Percentiles rank a stretch among this genome's conserved stretches.
Conservation (phyloP, 1,140 invertebrate species). For the Aleiodes sp. region DNA sequence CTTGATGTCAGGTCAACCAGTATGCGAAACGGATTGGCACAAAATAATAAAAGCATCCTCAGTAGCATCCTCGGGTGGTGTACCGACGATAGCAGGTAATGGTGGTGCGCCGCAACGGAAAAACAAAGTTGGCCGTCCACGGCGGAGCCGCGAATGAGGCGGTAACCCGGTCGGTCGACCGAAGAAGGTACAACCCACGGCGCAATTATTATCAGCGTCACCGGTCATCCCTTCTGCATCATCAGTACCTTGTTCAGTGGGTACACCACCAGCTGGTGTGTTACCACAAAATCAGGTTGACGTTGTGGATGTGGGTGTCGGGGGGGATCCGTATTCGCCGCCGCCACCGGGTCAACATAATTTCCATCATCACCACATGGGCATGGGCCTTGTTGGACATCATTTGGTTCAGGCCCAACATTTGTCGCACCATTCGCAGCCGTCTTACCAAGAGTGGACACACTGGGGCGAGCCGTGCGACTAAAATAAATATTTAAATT, state of each 20-base stretch:
- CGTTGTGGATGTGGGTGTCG: conserved; percentile 57
- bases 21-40: conserved; percentile 93
- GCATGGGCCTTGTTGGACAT: conserved; percentile 32
- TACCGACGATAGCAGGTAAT: conserved; percentile 68
- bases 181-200: conserved; percentile 62
- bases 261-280: conserved; percentile 37
- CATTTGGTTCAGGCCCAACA: conserved; percentile 50
- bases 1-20: conserved; percentile 82
- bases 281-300: conserved; percentile 48
- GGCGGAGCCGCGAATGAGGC: conserved; percentile 74
- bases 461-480: conserved; percentile 61
- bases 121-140: conserved; percentile 78
- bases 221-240: conserved; percentile 33
- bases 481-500: conserved; percentile 24
- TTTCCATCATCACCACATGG: conserved; percentile 49
- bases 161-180: conserved; percentile 69
- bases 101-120: conserved; percentile 76
- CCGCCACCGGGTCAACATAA: conserved; percentile 64
- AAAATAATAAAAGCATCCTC: conserved; percentile 80
- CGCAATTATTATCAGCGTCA: conserved; percentile 37
- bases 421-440: conserved; percentile 49
- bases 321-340: conserved; percentile 62
- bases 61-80: conserved; percentile 63
- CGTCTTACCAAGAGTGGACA: conserved; percentile 59
- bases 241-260: conserved; percentile 28